Base-by-base conservation (phyloP, 2,888 invertebrate species). In the Pandemis heparana region DNA sequence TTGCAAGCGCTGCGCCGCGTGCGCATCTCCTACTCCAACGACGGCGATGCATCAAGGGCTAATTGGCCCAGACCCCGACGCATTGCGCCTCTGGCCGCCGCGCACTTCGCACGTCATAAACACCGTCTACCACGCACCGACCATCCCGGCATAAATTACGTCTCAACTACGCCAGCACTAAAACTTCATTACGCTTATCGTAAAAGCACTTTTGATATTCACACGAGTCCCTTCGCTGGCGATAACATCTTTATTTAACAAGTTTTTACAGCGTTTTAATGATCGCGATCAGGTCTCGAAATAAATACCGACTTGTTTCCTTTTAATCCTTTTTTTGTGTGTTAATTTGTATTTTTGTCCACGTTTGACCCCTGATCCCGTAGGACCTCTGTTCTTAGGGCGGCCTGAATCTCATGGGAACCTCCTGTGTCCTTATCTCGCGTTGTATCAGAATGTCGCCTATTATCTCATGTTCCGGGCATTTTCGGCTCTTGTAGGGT, bases 401-500 rank as follows among this genome's bases (percentile, higher is more conserved):
- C 85, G 87, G 85, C 84, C 85, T 86, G 85, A 87, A 85, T 85
- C 82, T 85, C 92, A 91, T 92, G 93, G 92, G 94, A 94, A 92
- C 90, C 89, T 87, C 86, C 87, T 85, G 82, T 78, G 76, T 80
- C 82, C 86, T 93, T 94, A 94, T 94, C 94, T 90, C 78, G 82
- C 83, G 88, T 91, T 92, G 94, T 94, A 94, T 94, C 94, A 86
- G 85, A 88, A 87, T 94, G 94, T 94, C 92, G 90, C 89, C 92
- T 86, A 93, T 93, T 94, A 94, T 94, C 94, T 94, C 84, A 32
- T 82, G 86, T 86, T 89, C 87, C 86, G 89, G 88, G 86, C 90
- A 90, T 89, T 92, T 92, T 91, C 87, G 89, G 88, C 85, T 88
- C 91, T 90, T 92, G 93, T 92, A 85, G 86, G 83, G 85, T 82